Percentiles rank a stretch among this genome's conserved stretches.
Evolutionary conservation across 2,888 invertebrate species (phyloP).

Genomic region (Ypsolopha sequella): DNA sequence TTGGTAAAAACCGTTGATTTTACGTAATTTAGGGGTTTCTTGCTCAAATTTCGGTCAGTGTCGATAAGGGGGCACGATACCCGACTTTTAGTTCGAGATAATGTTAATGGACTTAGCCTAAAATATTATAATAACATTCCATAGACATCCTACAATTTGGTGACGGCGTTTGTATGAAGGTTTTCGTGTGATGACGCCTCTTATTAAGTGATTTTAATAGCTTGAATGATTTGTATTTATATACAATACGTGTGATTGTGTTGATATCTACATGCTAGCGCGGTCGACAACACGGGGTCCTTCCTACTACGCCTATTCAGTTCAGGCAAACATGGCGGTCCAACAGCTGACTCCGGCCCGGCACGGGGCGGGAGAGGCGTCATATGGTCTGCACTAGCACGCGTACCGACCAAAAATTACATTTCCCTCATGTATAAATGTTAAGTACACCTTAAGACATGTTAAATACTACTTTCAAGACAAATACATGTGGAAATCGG

Average conservation of each 20-base stretch:
- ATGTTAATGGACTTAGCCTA: too few species aligned
- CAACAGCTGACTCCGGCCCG: constrained; percentile 70
- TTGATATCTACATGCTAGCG: constrained; percentile 22
- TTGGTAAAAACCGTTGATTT: too few species aligned
- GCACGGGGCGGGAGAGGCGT: constrained; percentile 56
- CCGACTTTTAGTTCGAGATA: too few species aligned
- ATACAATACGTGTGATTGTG: constrained; percentile 31
- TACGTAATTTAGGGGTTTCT: too few species aligned
- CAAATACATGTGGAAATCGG: constrained; percentile 9
- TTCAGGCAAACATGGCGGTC: constrained; percentile 69
- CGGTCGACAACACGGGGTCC: constrained; percentile 33
- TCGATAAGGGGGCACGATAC: too few species aligned
- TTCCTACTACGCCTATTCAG: constrained; percentile 68
- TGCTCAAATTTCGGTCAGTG: too few species aligned
- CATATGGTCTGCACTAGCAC: constrained; percentile 30
- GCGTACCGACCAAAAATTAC: constrained; percentile 5
- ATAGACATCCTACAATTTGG: too few species aligned
- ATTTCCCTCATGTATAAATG: neutral
- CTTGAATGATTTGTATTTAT: constrained; percentile 29
- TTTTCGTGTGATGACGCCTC: too few species aligned
- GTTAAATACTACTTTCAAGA: neutral
- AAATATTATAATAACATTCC: too few species aligned
- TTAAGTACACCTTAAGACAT: neutral
- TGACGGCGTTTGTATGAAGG: too few species aligned
- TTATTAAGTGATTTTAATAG: constrained; percentile 6